These are phyloP conservation scores for Zelostemma sp. DNA, from an alignment of 1,140 invertebrate genomes.

Conservation along the genomic window DNA sequence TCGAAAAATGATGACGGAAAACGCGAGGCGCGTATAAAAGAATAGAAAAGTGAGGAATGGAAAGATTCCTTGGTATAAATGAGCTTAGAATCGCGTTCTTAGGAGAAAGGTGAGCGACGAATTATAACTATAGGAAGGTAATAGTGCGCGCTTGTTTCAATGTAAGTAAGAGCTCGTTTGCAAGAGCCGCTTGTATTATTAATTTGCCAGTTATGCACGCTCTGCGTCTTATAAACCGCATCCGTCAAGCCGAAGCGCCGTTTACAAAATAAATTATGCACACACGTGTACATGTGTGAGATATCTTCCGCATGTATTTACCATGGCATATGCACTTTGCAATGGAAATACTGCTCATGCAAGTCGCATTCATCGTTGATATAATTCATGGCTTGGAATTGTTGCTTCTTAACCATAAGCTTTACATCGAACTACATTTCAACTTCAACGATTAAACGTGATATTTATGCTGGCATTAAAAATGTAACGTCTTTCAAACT, in stretches of 20 bases:
- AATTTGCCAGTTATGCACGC: conserved; percentile 16
- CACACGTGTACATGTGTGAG: neutral
- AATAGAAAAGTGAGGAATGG: too few species aligned
- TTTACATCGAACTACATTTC: conserved; percentile 9
- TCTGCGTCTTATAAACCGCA: conserved; percentile 11
- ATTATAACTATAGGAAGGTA: conserved; percentile 9
- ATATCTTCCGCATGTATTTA: conserved; percentile 11
- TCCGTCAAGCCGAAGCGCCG: conserved; percentile 12
- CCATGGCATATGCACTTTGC: conserved; percentile 5
- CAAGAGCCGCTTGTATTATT: conserved; percentile 15
- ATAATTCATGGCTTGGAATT: conserved; percentile 9
- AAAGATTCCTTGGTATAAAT: conserved; percentile 3
- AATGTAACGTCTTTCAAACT: too few species aligned
- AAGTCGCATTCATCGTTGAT: conserved; percentile 2
- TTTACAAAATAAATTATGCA: conserved; percentile 14
- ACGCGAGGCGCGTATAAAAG: too few species aligned
- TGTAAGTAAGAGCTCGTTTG: conserved; percentile 15
- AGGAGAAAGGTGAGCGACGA: conserved; percentile 11
- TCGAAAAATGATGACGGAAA: too few species aligned
- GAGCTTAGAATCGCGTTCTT: conserved; percentile 4
- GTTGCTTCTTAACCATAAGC: conserved; percentile 7
- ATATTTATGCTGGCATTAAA: too few species aligned
- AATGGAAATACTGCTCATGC: conserved; percentile 5
- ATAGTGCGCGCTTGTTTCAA: conserved; percentile 9
- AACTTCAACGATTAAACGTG: too few species aligned